Percentiles rank a stretch among this genome's conserved stretches.
Conservation (phyloP, 2,888 invertebrate species). For the Bembecia ichneumoniformis region DNA sequence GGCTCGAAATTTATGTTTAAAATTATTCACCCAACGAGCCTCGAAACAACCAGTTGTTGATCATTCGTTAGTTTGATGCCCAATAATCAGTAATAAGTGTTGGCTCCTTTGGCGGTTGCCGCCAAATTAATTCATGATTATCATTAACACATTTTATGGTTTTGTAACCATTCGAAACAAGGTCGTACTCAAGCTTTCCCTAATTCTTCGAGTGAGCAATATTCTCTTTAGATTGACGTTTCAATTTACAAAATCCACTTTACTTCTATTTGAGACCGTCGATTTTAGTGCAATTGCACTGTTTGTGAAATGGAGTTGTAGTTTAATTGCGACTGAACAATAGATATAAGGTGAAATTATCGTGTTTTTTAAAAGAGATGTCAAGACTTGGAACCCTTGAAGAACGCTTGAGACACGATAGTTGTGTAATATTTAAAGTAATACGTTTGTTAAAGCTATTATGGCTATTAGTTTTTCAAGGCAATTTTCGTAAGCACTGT, state of each 20-base stretch:
- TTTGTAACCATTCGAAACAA: slow-evolving; percentile 1
- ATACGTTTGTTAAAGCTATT: slow-evolving; percentile 60
- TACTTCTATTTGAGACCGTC: neutral
- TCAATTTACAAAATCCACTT: neutral
- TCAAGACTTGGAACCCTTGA: slow-evolving; percentile 1
- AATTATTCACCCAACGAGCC: neutral
- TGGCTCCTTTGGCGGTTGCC: neutral
- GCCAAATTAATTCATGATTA: neutral
- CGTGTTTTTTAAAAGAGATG: neutral
- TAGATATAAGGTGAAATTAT: neutral
- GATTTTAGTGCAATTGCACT: neutral
- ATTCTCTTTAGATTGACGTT: slow-evolving; percentile 2
- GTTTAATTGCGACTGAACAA: neutral
- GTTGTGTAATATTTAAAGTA: slow-evolving; percentile 51
- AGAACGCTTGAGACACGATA: slow-evolving; percentile 39
- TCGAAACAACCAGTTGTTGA: neutral
- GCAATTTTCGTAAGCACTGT: slow-evolving; percentile 54
- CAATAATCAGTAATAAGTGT: neutral
- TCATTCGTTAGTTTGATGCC: neutral
- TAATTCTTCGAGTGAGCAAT: neutral
- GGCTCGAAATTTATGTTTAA: slow-evolving; percentile 2
- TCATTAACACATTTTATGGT: neutral
- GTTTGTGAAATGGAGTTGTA: neutral
- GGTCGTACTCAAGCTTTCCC: slow-evolving; percentile 1
- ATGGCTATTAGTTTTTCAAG: slow-evolving; percentile 57